Evolutionary conservation across 2,113 vertebrate genomes (phyloP), one percentile per base, ranked within the genome.

Genomic region (Stegostoma tigrinum): DNA sequence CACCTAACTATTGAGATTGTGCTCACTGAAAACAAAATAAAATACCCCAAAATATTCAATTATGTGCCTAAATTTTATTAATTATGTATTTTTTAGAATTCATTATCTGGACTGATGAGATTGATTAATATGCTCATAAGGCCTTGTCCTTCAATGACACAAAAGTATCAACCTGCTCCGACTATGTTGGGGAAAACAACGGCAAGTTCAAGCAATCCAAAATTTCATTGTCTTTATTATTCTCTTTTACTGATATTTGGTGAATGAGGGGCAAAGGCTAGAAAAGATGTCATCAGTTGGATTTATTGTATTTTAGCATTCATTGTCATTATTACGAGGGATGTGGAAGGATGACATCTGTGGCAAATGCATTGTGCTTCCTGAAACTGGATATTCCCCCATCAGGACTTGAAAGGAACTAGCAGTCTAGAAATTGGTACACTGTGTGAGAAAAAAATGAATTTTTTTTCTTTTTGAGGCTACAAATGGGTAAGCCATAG

Each of bases 11-110:
- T 64, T 64, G 30, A 64, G 89, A 64, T 64, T 64, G 15, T 19
- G 1, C 55, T 38, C 64, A 91, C 55, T 91, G n/a, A 64, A 64
- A 64, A 64, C 89, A 91, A 91, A 91, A 91, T 91, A 91, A 91
- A 64, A 66, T 61, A 38, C 61, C 55, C 0, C 64, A 15, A 5
- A 14, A 2, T 66, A 19, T 14, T 66, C 14, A 91, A 91, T 64
- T 64, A 64, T 64, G 38, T 38, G 30, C 27, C 86, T 89, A 34
- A 55, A 34, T 4, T 91, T 91, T 91, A 34, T 66, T 66, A 91
- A n/a, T 17, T 80, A 15, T 80, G 38, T 80, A 42, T 38, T 80
- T 91, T 91, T 91, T 91, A 64, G 3, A 15, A 38, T 91, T 61
- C 66, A 91, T 66, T 64, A 34, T 34, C 21, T 21, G 30, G 55